phyloP scores from a whole-genome alignment of 2,113 vertebrate species.

The Tonatia bakeri region DNA sequence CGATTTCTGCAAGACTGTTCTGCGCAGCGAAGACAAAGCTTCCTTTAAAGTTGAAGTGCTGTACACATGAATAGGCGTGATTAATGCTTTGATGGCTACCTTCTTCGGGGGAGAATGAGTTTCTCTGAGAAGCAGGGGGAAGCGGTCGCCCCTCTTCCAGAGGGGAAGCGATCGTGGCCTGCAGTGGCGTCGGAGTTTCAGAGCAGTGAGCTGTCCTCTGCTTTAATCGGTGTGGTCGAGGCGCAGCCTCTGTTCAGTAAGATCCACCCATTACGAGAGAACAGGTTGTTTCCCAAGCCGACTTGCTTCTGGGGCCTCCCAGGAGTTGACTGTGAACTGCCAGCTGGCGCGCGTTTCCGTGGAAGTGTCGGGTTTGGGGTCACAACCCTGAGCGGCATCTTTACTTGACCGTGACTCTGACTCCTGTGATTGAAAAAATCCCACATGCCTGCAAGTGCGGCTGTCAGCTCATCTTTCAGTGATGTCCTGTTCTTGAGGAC shows the following conservation, averaged over 20 bases:
- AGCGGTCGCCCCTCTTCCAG: rapidly evolving
- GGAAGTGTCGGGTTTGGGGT: background rate
- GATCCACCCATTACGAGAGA: background rate
- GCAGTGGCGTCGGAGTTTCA: rapidly evolving
- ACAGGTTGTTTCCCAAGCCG: background rate
- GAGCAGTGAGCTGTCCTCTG: background rate
- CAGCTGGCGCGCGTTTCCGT: background rate
- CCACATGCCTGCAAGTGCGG: background rate
- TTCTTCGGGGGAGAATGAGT: background rate
- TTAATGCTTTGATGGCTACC: background rate
- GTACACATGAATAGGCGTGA: too few relatives aligned
- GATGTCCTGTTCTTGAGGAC: background rate
- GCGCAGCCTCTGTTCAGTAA: background rate
- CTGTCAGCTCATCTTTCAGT: background rate
- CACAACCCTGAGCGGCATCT: background rate
- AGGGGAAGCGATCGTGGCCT: background rate
- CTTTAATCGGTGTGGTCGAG: background rate
- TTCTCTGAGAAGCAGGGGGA: background rate
- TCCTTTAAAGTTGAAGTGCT: background rate
- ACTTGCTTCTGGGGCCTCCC: background rate
- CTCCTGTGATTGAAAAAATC: background rate
- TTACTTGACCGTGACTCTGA: background rate
- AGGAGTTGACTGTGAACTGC: background rate
- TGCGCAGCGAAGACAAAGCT: background rate
- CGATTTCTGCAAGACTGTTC: background rate